Conservation (phyloP, 1,140 invertebrate genomes). For the Drosophila athabasca region DNA sequence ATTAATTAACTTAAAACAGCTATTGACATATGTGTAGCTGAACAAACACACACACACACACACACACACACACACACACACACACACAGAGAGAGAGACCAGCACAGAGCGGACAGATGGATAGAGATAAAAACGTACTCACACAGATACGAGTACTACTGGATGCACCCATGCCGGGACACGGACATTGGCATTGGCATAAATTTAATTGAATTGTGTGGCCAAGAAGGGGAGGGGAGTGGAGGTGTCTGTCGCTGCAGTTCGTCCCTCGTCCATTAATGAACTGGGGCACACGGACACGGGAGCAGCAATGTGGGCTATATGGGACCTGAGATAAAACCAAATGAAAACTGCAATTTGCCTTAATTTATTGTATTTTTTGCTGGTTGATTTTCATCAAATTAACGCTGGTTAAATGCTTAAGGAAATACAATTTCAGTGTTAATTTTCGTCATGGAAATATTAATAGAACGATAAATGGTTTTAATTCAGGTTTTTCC, state of each 20-base stretch:
- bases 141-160: neutral
- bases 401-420: too few species aligned
- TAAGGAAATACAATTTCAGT: too few species aligned
- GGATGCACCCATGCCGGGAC: neutral
- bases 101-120: too few species aligned
- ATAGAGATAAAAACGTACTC: too few species aligned
- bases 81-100: neutral
- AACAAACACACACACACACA: constrained; percentile 12
- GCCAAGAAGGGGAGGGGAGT: constrained; percentile 7
- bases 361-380: too few species aligned
- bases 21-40: constrained; percentile 51
- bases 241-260: constrained; percentile 17
- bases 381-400: too few species aligned
- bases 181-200: constrained; percentile 65
- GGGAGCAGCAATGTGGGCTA: too few species aligned
- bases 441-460: too few species aligned
- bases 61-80: constrained; percentile 3
- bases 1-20: constrained; percentile 80
- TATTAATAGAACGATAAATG: too few species aligned
- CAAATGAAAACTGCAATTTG: too few species aligned
- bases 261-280: constrained; percentile 40
- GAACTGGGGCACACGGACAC: constrained; percentile 30
- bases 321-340: too few species aligned
- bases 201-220: constrained; percentile 71
- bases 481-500: too few species aligned